phyloP scores from a whole-genome alignment of 2,888 invertebrate species.

The Mimas tiliae region DNA sequence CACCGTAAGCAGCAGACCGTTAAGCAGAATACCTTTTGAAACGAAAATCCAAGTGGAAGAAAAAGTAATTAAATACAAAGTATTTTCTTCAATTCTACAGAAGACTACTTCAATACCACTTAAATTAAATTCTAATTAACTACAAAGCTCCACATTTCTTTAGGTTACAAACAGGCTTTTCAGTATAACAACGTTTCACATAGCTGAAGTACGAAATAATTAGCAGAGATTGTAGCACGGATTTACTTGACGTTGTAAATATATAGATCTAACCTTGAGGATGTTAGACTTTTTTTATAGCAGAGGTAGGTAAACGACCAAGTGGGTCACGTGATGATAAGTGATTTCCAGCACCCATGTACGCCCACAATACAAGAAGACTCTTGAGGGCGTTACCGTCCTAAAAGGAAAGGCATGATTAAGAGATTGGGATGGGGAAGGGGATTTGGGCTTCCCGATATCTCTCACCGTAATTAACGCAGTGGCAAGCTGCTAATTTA shows the following conservation, averaged over 20 bases:
- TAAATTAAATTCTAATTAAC: slow-evolving; percentile 9
- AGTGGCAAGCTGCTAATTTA: too few relatives aligned
- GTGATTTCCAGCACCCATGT: too few relatives aligned
- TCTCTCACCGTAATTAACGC: too few relatives aligned
- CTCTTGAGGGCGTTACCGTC: too few relatives aligned
- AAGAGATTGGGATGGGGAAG: too few relatives aligned
- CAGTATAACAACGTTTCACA: background rate
- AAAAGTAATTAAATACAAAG: background rate
- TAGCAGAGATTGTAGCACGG: background rate
- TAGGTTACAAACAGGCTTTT: background rate
- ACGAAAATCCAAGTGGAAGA: background rate
- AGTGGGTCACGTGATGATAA: background rate
- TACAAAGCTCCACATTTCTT: slow-evolving; percentile 3
- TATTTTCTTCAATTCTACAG: background rate
- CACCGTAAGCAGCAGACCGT: too few relatives aligned
- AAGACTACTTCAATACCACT: background rate
- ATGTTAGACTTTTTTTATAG: too few relatives aligned
- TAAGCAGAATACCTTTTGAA: background rate
- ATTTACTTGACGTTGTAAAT: background rate
- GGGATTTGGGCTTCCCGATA: too few relatives aligned
- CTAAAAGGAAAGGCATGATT: too few relatives aligned
- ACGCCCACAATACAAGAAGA: too few relatives aligned
- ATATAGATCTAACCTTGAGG: background rate
- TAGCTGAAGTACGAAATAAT: background rate
- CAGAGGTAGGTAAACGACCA: too few relatives aligned